These are phyloP conservation scores for Phylloscopus trochilus DNA, from an alignment of 2,113 vertebrate genomes.

Conservation along the genomic window DNA sequence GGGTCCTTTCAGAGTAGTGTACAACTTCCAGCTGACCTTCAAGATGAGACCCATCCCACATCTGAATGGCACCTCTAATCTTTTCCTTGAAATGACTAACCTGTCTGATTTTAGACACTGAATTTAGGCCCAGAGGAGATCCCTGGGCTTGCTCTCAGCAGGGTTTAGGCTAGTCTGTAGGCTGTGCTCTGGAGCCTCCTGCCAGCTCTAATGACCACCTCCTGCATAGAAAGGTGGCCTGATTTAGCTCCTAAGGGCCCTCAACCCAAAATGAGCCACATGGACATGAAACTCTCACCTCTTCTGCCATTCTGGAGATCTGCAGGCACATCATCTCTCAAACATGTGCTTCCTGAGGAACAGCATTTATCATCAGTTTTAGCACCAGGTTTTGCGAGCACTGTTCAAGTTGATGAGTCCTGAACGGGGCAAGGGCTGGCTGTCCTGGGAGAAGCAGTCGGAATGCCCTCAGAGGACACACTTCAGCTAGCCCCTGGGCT, in stretches of 20 bases:
- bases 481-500: not conserved
- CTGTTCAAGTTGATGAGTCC: not conserved
- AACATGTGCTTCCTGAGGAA: not conserved
- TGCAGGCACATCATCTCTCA: not conserved
- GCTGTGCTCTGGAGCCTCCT: not conserved
- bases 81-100: not conserved
- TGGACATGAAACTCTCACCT: not conserved
- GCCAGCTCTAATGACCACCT: not conserved
- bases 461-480: not conserved
- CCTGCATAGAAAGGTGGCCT: not conserved
- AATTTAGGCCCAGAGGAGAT: not conserved
- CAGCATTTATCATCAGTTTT: not conserved
- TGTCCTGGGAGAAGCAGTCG: not conserved
- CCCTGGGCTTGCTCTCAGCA: fast-evolving
- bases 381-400: not conserved
- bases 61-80: not conserved
- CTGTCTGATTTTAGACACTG: not conserved
- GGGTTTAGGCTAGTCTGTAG: not conserved
- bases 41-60: fast-evolving
- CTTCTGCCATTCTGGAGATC: not conserved
- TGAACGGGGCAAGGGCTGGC: not conserved
- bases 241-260: not conserved
- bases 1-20: not conserved
- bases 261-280: not conserved
- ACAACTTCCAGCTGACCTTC: not conserved